Evolutionary conservation across 1,140 invertebrate genomes (phyloP).

Genomic region (Drosophila kikkawai): DNA sequence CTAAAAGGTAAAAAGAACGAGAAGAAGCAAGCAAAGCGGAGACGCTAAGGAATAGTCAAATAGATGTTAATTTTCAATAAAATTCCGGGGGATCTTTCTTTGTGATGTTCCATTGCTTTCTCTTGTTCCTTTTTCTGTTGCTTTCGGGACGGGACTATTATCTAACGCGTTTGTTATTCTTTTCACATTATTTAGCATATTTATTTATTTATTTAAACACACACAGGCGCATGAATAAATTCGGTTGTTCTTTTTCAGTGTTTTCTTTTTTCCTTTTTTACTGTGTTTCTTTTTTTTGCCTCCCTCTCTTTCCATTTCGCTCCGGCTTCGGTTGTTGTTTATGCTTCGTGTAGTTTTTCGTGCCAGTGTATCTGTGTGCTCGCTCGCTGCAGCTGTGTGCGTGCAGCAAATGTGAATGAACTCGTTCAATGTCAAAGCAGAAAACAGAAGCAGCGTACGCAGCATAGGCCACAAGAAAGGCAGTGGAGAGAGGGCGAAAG

Average conservation of each 20-base stretch:
- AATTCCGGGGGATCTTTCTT: conserved; percentile 14
- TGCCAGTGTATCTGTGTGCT: conserved; percentile 34
- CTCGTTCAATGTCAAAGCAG: conserved; percentile 84
- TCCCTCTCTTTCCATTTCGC: conserved; percentile 27
- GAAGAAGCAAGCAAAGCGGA: conserved; percentile 23
- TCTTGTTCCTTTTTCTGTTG: conserved; percentile 14
- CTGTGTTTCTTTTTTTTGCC: conserved; percentile 37
- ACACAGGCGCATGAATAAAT: conserved; percentile 25
- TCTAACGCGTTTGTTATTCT: conserved; percentile 75
- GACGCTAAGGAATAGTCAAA: conserved; percentile 28
- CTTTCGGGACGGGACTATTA: conserved; percentile 39
- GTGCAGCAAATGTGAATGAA: conserved; percentile 83
- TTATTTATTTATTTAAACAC: conserved; percentile 64
- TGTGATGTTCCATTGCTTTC: conserved; percentile 7
- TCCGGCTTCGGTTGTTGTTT: conserved; percentile 66
- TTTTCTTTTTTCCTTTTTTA: conserved; percentile 5
- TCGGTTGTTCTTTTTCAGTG: conserved; percentile 16
- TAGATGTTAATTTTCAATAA: conserved; percentile 44
- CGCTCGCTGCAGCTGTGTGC: conserved; percentile 29
- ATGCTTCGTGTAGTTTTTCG: conserved; percentile 78
- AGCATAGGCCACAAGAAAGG: conserved; percentile 66
- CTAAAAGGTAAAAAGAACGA: background rate
- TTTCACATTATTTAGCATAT: conserved; percentile 78
- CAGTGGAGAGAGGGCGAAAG: conserved; percentile 22
- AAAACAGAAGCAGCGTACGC: conserved; percentile 64